Percentiles rank a stretch among this genome's conserved stretches.
These are phyloP conservation scores for Hemistola chrysoprasaria DNA, from an alignment of 2,888 invertebrate species.

Conservation along the genomic window DNA sequence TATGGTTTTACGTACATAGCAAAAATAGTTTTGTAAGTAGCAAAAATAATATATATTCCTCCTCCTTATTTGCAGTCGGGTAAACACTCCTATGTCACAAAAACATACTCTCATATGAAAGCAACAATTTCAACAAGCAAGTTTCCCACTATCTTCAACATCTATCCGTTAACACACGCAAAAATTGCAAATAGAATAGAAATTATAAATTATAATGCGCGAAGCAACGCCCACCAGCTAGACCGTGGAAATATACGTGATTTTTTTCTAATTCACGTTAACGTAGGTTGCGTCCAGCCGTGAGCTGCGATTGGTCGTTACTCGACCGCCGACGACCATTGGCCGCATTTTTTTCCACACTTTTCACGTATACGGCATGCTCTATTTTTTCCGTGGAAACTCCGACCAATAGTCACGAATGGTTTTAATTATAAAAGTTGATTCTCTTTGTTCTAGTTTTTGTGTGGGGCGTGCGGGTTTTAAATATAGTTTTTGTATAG, in stretches of 20 bases:
- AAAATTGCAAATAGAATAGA: conserved; percentile 49
- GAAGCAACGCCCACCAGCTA: conserved; percentile 58
- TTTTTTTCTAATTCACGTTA: conserved; percentile 77
- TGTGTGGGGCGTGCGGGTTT: conserved; percentile 33
- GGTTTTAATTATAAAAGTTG: conserved; percentile 75
- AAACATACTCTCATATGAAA: too few relatives aligned
- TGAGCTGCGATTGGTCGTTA: conserved; percentile 58
- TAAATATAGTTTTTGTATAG: conserved; percentile 34
- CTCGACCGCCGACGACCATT: conserved; percentile 54
- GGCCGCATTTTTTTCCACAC: conserved; percentile 72
- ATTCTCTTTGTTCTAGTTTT: conserved; percentile 47
- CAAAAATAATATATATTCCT: too few relatives aligned
- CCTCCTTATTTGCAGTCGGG: too few relatives aligned
- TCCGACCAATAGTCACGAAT: conserved; percentile 65
- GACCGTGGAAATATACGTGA: conserved; percentile 77
- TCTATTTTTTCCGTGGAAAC: conserved; percentile 70
- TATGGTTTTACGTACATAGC: too few relatives aligned
- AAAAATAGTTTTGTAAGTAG: too few relatives aligned
- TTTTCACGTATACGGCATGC: conserved; percentile 74
- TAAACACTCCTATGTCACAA: too few relatives aligned
- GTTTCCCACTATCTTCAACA: too few relatives aligned
- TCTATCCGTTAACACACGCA: conserved; percentile 23
- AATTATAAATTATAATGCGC: conserved; percentile 62
- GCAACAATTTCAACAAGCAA: too few relatives aligned
- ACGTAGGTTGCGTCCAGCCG: conserved; percentile 63